These are phyloP conservation scores for Myotis daubentonii DNA, from an alignment of 2,797 vertebrate genomes.

Conservation along the genomic window DNA sequence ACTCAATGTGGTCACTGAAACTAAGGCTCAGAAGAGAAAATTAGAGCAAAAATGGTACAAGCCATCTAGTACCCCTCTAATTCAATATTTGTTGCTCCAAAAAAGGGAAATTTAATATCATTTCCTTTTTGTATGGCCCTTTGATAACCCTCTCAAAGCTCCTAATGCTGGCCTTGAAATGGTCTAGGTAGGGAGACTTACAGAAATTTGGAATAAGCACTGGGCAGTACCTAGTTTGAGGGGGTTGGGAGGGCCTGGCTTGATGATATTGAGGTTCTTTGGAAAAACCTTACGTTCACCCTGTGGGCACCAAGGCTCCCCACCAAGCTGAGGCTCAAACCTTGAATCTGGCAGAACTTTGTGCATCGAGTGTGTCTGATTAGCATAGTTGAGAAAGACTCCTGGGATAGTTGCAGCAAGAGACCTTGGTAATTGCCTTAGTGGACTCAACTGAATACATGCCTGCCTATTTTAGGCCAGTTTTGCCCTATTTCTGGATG, in stretches of 20 bases:
- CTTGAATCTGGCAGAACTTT: conserved; percentile 37
- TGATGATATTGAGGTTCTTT: neutral
- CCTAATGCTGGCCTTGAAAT: neutral
- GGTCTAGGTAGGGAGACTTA: neutral
- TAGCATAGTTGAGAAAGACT: conserved; percentile 45
- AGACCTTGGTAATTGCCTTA: conserved; percentile 55
- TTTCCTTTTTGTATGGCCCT: neutral
- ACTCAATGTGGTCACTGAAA: conserved; percentile 82
- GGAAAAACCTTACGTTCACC: neutral
- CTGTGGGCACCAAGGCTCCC: neutral
- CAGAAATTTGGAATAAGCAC: neutral
- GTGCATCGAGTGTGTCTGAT: conserved; percentile 37
- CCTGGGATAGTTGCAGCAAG: conserved; percentile 46
- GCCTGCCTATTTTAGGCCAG: conserved; percentile 46
- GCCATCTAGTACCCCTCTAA: conserved; percentile 75
- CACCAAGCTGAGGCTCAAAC: neutral
- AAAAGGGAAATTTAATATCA: neutral
- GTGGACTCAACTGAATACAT: conserved; percentile 53
- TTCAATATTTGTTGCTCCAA: conserved; percentile 73
- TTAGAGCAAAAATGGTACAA: conserved; percentile 79
- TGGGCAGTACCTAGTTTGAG: neutral
- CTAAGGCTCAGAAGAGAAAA: conserved; percentile 81
- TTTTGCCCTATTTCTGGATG: conserved; percentile 69
- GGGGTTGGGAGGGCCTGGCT: neutral
- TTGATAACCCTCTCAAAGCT: neutral